Conservation (phyloP, 2,797 vertebrate species). For the Pelobates cultripes region DNA sequence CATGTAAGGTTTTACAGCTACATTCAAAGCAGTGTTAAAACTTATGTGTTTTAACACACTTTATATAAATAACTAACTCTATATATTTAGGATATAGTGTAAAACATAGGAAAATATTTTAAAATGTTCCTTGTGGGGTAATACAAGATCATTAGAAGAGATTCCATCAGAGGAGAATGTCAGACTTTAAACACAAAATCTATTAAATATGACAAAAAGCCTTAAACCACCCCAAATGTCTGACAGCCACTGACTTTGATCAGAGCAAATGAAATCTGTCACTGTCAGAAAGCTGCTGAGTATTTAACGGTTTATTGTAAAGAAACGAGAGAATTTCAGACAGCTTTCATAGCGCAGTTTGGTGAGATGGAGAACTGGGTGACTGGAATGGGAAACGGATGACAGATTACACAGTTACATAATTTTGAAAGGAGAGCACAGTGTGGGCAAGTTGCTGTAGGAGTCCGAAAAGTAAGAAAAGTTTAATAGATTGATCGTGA, state of each 20-base stretch:
- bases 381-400: neutral
- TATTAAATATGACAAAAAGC: slow-evolving; percentile 33
- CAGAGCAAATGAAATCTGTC: slow-evolving; percentile 36
- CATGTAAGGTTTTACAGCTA: no score
- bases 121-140: no score
- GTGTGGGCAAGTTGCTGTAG: no score
- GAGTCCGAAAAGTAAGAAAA: no score
- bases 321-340: slow-evolving; percentile 14
- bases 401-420: neutral
- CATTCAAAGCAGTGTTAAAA: no score
- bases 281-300: slow-evolving; percentile 10
- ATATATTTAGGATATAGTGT: no score
- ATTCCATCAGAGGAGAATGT: neutral
- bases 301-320: slow-evolving; percentile 23
- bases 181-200: neutral
- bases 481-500: no score
- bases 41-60: no score
- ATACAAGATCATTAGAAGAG: neutral
- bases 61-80: no score
- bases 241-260: slow-evolving; percentile 41
- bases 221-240: slow-evolving; percentile 27
- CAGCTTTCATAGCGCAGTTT: no score
- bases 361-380: no score
- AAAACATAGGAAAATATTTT: no score
- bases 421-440: neutral